These are phyloP conservation scores for Phragmatobia fuliginosa DNA, from an alignment of 2,888 invertebrate genomes.

Conservation along the genomic window DNA sequence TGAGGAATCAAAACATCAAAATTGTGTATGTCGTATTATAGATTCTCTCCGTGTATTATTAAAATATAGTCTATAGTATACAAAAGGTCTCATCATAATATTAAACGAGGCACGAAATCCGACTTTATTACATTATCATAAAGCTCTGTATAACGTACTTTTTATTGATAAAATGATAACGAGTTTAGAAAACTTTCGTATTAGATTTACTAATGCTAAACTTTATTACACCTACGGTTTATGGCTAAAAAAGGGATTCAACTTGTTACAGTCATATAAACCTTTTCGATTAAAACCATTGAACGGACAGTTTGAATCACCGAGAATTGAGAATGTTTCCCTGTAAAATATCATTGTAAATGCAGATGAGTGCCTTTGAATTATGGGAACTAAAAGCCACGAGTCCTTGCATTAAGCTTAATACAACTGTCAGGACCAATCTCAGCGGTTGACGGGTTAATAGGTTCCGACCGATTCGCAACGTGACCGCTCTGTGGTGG, in stretches of 20 bases:
- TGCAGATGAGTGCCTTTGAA: neutral
- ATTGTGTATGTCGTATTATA: neutral
- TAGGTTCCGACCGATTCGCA: slow-evolving; percentile 30
- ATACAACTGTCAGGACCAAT: slow-evolving; percentile 23
- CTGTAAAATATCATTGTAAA: neutral
- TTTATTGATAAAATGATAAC: neutral
- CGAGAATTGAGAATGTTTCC: neutral
- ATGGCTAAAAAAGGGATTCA: no score
- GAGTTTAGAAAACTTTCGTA: neutral
- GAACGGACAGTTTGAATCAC: neutral
- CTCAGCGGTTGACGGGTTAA: slow-evolving; percentile 27
- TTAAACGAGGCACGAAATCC: neutral
- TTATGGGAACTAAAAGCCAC: neutral
- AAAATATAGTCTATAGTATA: neutral
- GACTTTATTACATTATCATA: no score
- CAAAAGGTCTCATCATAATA: neutral
- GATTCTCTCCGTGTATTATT: neutral
- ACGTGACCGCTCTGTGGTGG: slow-evolving; percentile 28
- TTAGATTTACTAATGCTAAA: neutral
- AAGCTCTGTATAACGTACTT: neutral
- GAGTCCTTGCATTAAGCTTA: neutral
- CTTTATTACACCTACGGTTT: no score
- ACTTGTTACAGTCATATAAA: no score
- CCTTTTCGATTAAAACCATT: no score
- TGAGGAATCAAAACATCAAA: slow-evolving; percentile 22